A percentile compares a stretch with the other conserved stretches of the same genome.
phyloP scores from a whole-genome alignment of 35 echinoderm and acorn worm species.

The Heliocidaris tuberculata region DNA sequence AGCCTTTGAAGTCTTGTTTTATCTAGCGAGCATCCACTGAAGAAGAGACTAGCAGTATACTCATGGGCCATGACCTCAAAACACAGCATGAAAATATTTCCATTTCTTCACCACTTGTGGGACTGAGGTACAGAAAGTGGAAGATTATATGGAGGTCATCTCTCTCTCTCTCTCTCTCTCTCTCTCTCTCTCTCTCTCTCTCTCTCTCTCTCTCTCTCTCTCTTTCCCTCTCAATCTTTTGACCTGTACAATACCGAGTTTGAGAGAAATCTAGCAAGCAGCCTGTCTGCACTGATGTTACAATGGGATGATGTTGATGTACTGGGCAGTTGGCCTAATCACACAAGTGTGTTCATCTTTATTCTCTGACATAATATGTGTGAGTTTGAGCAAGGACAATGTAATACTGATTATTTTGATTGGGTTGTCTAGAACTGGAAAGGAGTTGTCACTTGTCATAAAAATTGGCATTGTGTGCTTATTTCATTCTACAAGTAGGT shows the following conservation, averaged over 20 bases:
- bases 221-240: background rate
- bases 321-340: background rate
- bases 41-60: background rate
- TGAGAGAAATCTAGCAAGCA: background rate
- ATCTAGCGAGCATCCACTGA: background rate
- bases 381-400: background rate
- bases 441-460: background rate
- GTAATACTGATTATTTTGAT: background rate
- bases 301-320: background rate
- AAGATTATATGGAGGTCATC: background rate
- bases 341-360: background rate
- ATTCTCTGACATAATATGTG: background rate
- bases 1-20: background rate
- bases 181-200: background rate
- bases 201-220: background rate
- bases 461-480: background rate
- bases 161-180: background rate
- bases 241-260: background rate
- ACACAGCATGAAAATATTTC: conserved; percentile 8
- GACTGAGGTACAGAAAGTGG: background rate
- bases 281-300: background rate
- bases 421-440: background rate
- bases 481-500: background rate
- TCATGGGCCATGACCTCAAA: background rate
- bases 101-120: background rate